Evolutionary conservation across 1,140 invertebrate genomes (phyloP), one percentile per base, ranked within the genome.

Genomic region (Vollenhovia emeryi): DNA sequence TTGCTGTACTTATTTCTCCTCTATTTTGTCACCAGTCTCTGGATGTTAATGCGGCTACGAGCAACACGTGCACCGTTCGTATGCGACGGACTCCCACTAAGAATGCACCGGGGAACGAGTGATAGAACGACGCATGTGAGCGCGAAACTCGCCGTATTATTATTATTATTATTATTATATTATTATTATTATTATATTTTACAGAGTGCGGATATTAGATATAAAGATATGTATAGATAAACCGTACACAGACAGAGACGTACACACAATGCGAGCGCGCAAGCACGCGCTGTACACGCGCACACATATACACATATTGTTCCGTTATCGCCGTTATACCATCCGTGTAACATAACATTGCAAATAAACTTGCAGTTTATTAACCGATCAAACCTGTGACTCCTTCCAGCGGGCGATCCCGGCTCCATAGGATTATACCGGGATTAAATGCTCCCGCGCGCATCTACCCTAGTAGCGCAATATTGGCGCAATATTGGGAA

Each of bases 1-100:
- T 95, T 93, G 91, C 93, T 93, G 94, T 95, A 94, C 94, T 94
- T 95, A 94, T 92, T 90, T 90, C 91, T 93, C 91, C 93, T 92
- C 92, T 95, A 94, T 94, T 89, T 89, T 89, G 74, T 87, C 88
- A 89, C 59, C 85, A 75, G 78, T 89, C 73, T 89, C 85, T 85
- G 85, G 85, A 88, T 87, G 78, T 89, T 89, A 87, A 82, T 74
- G 84, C 85, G 84, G 74, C 78, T 82, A 69, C 68, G 55, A 66
- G 55, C 84, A 73, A 84, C 85, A 86, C 68, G 50, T 73, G 87
- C 87, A 68, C 64, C 87, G 85, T 87, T 89, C 85, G 62, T 33
- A 64, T 52, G 52, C 80, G 71, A 60, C 13, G 59, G 36, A 52
- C 52, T 80, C 64, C 69, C n/a, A 52, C n/a, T 24, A 45, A 52